Conservation (phyloP, 2,113 vertebrate genomes). For the Stegastes partitus region DNA sequence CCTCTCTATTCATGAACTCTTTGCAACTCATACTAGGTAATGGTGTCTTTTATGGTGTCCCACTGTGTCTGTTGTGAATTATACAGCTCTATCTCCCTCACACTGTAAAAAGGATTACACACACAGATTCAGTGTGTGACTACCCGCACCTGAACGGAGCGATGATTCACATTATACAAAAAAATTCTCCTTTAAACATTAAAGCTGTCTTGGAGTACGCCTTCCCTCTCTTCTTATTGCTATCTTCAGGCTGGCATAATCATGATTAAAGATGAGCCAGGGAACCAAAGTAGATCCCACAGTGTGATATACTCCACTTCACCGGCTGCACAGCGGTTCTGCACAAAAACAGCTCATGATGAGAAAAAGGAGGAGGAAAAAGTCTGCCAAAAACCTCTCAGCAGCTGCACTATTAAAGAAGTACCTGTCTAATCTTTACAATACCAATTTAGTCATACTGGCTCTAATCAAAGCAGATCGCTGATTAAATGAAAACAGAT, state of each 20-base stretch:
- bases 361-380: slow-evolving; percentile 20
- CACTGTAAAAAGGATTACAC: slow-evolving; percentile 31
- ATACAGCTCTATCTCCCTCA: slow-evolving; percentile 8
- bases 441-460: slow-evolving; percentile 28
- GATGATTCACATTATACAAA: slow-evolving; percentile 21
- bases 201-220: slow-evolving; percentile 7
- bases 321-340: slow-evolving; percentile 11
- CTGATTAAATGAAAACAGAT: slow-evolving; percentile 67
- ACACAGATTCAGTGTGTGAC: neutral
- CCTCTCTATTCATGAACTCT: slow-evolving; percentile 5
- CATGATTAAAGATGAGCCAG: slow-evolving; percentile 50
- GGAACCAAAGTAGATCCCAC: slow-evolving; percentile 23
- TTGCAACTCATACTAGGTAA: slow-evolving; percentile 28
- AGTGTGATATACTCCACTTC: slow-evolving; percentile 40
- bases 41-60: slow-evolving; percentile 10
- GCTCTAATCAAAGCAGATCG: slow-evolving; percentile 63
- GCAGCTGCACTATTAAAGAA: slow-evolving; percentile 59
- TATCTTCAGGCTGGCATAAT: slow-evolving; percentile 39
- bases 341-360: slow-evolving; percentile 46
- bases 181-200: slow-evolving; percentile 23
- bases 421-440: slow-evolving; percentile 49
- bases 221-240: slow-evolving; percentile 17
- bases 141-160: slow-evolving; percentile 10
- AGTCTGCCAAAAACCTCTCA: slow-evolving; percentile 48
- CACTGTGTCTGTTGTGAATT: slow-evolving; percentile 11